Evolutionary conservation across 2,888 invertebrate genomes (phyloP), one percentile per base, ranked within the genome.

Genomic region (Steinernema hermaphroditum): DNA sequence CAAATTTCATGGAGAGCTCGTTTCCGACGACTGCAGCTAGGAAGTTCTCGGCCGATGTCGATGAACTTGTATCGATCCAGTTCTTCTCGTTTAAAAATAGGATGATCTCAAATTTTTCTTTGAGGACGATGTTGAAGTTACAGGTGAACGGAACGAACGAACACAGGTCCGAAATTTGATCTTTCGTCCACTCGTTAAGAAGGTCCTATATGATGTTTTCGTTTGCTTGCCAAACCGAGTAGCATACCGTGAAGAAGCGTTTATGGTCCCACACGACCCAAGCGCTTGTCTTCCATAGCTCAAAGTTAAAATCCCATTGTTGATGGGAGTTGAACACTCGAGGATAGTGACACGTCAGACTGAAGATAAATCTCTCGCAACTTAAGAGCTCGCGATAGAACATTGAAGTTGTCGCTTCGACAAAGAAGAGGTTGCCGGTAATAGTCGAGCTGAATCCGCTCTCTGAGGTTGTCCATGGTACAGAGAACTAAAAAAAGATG

Each of bases 111-210:
- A 96, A 96, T 88, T 96, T 94, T 87, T 82, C 75, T 14, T 75
- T 29, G 50, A 83, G 57, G 9, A 93, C 90, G 75, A 97, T 89
- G 76, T 92, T 93, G 84, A 98, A 93, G 86, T 93, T 92, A 92
- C 95, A 96, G 0, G 94, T 94, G 88, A 96, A 98, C 0, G 98
- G 98, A 71, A 97, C 92, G 89, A 97, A 98, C 85, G 93, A 92
- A 73, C 94, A 90, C 72, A 98, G 91, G 87, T 98, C 97, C 0
- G 96, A 94, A n/a, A 87, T 82, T 16, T 75, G 76, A 16, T 87
- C 82, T 72, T 88, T 91, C 8, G 93, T 91, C 90, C 97, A 96
- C 87, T 98, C 97, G 85, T 94, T 94, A 29, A 96, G 92, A 86
- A 98, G 90, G 89, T 96, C 96, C 90, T 87, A 80, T 85, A 87